Conservation (phyloP, 2,888 invertebrate species). For the Hoplodrina ambigua region DNA sequence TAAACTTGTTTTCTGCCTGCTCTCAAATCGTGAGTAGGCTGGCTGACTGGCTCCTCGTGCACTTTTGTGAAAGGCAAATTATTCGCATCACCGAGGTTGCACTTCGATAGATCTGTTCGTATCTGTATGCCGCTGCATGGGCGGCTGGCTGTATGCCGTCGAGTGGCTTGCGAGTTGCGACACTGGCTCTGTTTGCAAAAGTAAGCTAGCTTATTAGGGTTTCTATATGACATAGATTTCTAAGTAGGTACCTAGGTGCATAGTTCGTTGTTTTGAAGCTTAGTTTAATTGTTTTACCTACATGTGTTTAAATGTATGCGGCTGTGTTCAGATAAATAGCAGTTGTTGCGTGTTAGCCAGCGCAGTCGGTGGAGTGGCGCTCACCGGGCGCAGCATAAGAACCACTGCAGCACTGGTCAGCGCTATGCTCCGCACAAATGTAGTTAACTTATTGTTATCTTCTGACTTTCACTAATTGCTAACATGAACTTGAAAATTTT, state of each 20-base stretch:
- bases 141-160: constrained; percentile 6
- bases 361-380: not conserved
- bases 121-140: constrained; percentile 16
- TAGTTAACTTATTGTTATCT: too few relatives aligned
- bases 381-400: not conserved
- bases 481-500: too few relatives aligned
- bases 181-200: constrained; percentile 21
- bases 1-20: constrained; percentile 83
- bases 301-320: not conserved
- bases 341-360: not conserved
- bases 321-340: not conserved
- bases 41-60: constrained; percentile 73
- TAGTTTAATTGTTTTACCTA: not conserved
- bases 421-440: too few relatives aligned
- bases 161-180: constrained; percentile 13
- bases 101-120: constrained; percentile 45
- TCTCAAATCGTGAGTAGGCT: constrained; percentile 80
- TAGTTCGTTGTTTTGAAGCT: not conserved
- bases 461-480: too few relatives aligned
- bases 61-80: constrained; percentile 85
- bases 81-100: constrained; percentile 64
- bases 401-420: not conserved
- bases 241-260: not conserved
- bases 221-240: not conserved
- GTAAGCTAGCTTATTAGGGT: not conserved